Evolutionary conservation across 2,113 vertebrate species (phyloP).

Genomic region (Ochotona princeps): DNA sequence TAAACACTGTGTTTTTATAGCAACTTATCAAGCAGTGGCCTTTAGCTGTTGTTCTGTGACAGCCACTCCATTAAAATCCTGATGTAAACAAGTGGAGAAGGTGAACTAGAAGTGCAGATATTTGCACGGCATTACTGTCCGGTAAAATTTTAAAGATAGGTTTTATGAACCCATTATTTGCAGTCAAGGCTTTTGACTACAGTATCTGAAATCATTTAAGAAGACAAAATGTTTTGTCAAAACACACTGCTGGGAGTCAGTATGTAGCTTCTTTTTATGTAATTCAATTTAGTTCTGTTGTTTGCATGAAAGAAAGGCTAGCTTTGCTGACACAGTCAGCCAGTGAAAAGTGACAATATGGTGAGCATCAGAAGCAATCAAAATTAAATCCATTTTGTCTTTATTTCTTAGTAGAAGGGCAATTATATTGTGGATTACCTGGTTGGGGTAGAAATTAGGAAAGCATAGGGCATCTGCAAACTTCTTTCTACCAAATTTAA

Average conservation of each 20-base stretch:
- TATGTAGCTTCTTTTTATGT: conserved; percentile 87
- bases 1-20: conserved; percentile 87
- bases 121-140: conserved; percentile 90
- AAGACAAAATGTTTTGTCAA: conserved; percentile 92
- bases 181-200: conserved; percentile 90
- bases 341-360: conserved; percentile 81
- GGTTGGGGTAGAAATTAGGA: conserved; percentile 65
- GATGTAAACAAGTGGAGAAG: conserved; percentile 90
- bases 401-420: conserved; percentile 83
- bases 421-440: conserved; percentile 78
- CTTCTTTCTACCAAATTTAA: conserved; percentile 39
- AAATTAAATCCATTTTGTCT: conserved; percentile 84
- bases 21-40: conserved; percentile 89
- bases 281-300: conserved; percentile 89
- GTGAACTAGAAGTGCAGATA: conserved; percentile 89
- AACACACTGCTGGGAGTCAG: conserved; percentile 89
- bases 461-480: neutral
- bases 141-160: conserved; percentile 91
- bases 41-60: conserved; percentile 89
- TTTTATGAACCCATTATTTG: conserved; percentile 91
- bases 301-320: conserved; percentile 87
- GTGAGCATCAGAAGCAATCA: conserved; percentile 85
- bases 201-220: conserved; percentile 91
- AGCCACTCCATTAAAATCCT: conserved; percentile 90
- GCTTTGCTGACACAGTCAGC: conserved; percentile 81